Base-by-base conservation (phyloP, 2,113 vertebrate species). In the Eupsittula cactorum region DNA sequence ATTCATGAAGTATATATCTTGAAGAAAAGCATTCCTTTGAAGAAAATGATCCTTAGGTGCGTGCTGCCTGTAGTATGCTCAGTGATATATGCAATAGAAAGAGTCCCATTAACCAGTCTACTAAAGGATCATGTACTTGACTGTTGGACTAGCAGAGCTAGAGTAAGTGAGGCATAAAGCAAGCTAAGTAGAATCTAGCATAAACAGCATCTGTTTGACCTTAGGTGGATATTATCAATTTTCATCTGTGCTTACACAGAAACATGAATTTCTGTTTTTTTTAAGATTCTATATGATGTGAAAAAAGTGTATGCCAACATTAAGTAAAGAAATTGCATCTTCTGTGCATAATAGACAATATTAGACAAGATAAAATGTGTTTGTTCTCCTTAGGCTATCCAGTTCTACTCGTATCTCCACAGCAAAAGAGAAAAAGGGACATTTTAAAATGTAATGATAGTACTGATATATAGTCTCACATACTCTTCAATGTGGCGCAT, bases 11-110 rank as follows among this genome's bases (percentile, higher is more conserved):
- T 77, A 41, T 29, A 23, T 62, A 68, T 77, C 29, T 86, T 73
- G 71, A 74, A 64, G 75, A 50, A 83, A 68, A 82, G 23, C 52
- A 71, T 93, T 93, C n/a, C 8, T 15, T 7, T 90, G 88, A 87
- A 92, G 64, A 93, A 91, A 94, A 92, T 87, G 84, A 87, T 63
- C 90, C 78, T 78, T 93, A 55, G 24, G 16, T 60, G 44, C 31
- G 14, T 69, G 35, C 35, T 94, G 70, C 44, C 79, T 68, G 70
- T 64, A 46, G 31, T 63, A 19, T 55, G 17, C 44, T 87, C 27
- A 2, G 65, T 71, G 78, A 82, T 82, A 39, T 31, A 47, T 52
- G 70, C 35, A 64, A 41, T 10, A 82, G 85, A 37, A 52, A 42
- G 47, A 60, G 63, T 85, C 27, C 57, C 52, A 73, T 93, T 92